A percentile compares a stretch with the other conserved stretches of the same genome.
Evolutionary conservation across 1,140 invertebrate genomes (phyloP).

Genomic region (Harlomillsia oculata): DNA sequence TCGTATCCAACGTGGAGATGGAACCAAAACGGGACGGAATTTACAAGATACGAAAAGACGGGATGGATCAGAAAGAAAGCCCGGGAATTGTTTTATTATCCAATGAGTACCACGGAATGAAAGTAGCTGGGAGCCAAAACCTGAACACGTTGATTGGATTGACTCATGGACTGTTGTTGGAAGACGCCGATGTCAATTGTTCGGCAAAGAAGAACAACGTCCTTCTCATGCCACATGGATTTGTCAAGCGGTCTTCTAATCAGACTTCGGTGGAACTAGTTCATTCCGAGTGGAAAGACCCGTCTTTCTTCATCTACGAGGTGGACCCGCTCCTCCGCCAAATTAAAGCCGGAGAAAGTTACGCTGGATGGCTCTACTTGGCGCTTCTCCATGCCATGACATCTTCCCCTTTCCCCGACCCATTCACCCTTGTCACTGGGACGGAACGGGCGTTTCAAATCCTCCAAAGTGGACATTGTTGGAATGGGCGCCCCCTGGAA

Average conservation of each 20-base stretch:
- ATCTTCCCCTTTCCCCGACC: conserved; percentile 19
- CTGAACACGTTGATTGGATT: conserved; percentile 16
- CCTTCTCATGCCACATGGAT: conserved; percentile 22
- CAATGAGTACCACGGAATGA: conserved; percentile 18
- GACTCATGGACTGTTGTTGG: conserved; percentile 6
- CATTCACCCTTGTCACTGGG: conserved; percentile 23
- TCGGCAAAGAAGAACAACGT: conserved; percentile 5
- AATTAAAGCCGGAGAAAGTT: conserved; percentile 9
- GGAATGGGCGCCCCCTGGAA: conserved; percentile 15
- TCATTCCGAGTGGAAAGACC: too few species aligned
- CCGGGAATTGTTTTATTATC: conserved; percentile 4
- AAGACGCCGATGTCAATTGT: conserved; percentile 4
- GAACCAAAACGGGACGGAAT: not conserved
- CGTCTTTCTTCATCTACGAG: conserved; percentile 16
- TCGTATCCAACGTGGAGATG: too few species aligned
- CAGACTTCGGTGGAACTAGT: too few species aligned
- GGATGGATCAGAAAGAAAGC: too few species aligned
- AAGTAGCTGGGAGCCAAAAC: conserved; percentile 3
- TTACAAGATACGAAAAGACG: too few species aligned
- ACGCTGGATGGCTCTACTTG: conserved; percentile 21
- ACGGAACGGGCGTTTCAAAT: conserved; percentile 23
- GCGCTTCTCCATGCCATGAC: conserved; percentile 22
- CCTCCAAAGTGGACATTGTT: conserved; percentile 11
- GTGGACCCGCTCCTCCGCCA: conserved; percentile 9
- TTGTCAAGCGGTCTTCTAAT: too few species aligned